phyloP scores from a whole-genome alignment of 2,888 invertebrate genomes.

The Brachycybe producta region DNA sequence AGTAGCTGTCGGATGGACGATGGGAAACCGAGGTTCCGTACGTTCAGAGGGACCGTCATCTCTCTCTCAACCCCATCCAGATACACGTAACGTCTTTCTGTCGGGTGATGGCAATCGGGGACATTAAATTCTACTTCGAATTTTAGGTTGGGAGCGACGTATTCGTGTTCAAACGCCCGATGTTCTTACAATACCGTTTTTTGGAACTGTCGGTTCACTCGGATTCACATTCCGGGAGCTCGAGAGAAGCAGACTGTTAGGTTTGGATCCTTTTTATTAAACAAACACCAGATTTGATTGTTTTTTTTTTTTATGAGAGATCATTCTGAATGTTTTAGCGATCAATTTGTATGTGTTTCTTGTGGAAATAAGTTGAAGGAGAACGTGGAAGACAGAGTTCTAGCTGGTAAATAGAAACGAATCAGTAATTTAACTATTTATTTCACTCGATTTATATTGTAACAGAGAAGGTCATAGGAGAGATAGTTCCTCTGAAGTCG shows the following conservation, averaged over 20 bases:
- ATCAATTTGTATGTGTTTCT: conserved; percentile 2
- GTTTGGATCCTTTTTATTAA: not conserved
- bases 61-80: not conserved
- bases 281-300: not conserved
- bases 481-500: conserved; percentile 3
- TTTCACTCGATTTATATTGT: not conserved
- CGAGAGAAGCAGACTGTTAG: conserved; percentile 2
- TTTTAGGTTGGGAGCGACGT: conserved; percentile 1
- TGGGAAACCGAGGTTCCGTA: not conserved
- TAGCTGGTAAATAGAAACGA: conserved; percentile 2
- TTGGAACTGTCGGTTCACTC: not conserved
- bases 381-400: conserved; percentile 3
- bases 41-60: not conserved
- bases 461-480: conserved; percentile 7
- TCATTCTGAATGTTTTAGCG: not conserved
- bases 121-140: not conserved
- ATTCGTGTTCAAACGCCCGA: not conserved
- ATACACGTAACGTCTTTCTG: conserved; percentile 2
- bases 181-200: not conserved
- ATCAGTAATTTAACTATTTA: not conserved
- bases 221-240: conserved; percentile 12
- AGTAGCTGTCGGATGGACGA: not conserved
- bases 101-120: not conserved
- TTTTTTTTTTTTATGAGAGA: not conserved
- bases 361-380: conserved; percentile 8